These are phyloP conservation scores for Furnarius figulus DNA, from an alignment of 2,113 vertebrate genomes.

Conservation along the genomic window DNA sequence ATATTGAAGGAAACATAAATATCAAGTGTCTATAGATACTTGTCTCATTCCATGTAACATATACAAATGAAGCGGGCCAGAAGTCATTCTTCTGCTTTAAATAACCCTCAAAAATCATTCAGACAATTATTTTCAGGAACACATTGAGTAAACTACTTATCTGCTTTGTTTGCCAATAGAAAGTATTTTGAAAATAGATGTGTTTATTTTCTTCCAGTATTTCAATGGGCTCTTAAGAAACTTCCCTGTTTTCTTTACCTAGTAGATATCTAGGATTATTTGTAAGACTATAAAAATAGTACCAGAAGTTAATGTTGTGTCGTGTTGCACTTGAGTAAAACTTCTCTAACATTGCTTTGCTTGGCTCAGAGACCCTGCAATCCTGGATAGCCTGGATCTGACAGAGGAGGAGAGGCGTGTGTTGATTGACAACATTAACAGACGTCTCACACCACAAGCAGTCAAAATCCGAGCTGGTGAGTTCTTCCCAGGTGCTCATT, in stretches of 20 bases:
- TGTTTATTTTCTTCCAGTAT: neutral
- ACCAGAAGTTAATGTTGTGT: neutral
- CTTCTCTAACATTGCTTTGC: neutral
- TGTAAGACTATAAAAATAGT: neutral
- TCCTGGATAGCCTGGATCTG: slow-evolving; percentile 91
- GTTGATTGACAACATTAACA: slow-evolving; percentile 96
- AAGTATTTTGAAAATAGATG: neutral
- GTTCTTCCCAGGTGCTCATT: neutral
- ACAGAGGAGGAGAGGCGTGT: slow-evolving; percentile 92
- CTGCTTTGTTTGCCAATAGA: neutral
- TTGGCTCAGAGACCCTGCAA: slow-evolving; percentile 86
- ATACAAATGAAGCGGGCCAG: neutral
- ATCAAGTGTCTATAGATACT: neutral
- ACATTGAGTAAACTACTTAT: neutral
- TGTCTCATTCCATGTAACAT: neutral
- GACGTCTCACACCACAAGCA: slow-evolving; percentile 94
- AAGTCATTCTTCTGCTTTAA: neutral
- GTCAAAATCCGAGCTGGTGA: slow-evolving; percentile 98
- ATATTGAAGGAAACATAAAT: neutral
- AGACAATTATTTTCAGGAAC: neutral
- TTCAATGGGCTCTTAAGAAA: neutral
- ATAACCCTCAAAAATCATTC: neutral
- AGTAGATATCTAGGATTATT: neutral
- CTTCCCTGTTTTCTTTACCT: neutral
- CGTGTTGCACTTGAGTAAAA: neutral